Evolutionary conservation across 2,888 invertebrate species (phyloP), one percentile per base, ranked within the genome.

Genomic region (Patella pellucida): DNA sequence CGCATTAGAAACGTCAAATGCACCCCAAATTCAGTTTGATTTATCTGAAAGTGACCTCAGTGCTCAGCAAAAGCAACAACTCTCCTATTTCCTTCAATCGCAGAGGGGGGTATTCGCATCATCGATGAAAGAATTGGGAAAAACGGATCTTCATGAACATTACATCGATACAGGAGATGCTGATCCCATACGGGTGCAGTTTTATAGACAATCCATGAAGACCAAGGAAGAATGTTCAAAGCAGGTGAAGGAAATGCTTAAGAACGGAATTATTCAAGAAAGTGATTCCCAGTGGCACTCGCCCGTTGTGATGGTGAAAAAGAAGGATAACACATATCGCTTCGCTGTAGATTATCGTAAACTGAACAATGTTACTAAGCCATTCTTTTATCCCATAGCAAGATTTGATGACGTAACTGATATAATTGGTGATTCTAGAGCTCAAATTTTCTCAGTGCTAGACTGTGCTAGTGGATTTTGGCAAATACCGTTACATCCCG

Each of bases 281-380:
- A 54, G 54, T 54, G 15, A 15, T 15, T 54, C 54, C 54, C 50
- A 71, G 9, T 83, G 81, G 81, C 72, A 69, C 50, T 74, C 74
- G 41, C 82, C 81, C 14, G 80, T 82, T 15, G 73, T 81, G 3
- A 52, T 83, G 11, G 81, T 79, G 0, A 75, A 75, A 52, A 80
- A 83, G 70, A 77, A 77, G 62, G 70, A 68, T 23, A 74, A 76
- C 2, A 74, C 77, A 3, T 79, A 76, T 15, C 52, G 84, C 15
- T 82, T 84, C 72, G 79, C 78, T 2, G 69, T 82, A 14, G 80
- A 84, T 56, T 83, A 76, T 62, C 27, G 82, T 0, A 70, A 71
- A n/a, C 52, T 82, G 5, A 82, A 81, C 67, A 73, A 72, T 12
- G 71, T 79, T 9, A 81, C 78, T 19, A 27, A 72, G 16, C 80